Conservation (phyloP, 2,797 vertebrate species). For the Prionace glauca region DNA sequence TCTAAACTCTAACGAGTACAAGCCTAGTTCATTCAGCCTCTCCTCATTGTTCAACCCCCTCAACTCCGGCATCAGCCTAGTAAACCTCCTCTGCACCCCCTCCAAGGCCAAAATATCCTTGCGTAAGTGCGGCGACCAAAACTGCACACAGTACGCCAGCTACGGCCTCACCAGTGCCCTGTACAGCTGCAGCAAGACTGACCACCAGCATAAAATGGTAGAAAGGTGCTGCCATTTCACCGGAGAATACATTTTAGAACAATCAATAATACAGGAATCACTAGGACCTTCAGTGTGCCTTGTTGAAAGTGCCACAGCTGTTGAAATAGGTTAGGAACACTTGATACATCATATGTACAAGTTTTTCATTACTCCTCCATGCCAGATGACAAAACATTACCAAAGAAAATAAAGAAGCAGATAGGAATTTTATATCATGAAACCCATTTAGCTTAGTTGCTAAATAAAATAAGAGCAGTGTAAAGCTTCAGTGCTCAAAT, state of each 20-base stretch:
- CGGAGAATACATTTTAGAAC: not conserved
- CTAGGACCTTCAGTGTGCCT: not conserved
- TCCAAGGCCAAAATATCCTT: too few species aligned
- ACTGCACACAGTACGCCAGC: too few species aligned
- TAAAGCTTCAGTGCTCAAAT: not conserved
- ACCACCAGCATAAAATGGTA: not conserved
- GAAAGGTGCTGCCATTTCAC: not conserved
- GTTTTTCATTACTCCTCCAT: not conserved
- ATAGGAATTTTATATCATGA: too few species aligned
- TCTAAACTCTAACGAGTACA: too few species aligned
- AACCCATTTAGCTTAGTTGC: not conserved
- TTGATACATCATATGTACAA: not conserved
- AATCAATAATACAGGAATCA: not conserved
- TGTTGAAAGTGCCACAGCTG: not conserved
- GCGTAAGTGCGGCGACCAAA: too few species aligned
- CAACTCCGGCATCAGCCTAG: too few species aligned
- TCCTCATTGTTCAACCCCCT: too few species aligned
- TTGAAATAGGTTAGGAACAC: not conserved
- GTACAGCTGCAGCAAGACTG: too few species aligned
- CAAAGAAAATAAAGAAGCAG: not conserved
- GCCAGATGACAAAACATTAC: not conserved
- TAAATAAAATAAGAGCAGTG: not conserved
- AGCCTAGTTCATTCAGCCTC: too few species aligned
- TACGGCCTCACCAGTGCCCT: too few species aligned
- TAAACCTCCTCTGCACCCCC: too few species aligned